Conservation (phyloP, 2,797 vertebrate genomes). For the Chelidonichthys spinosus region DNA sequence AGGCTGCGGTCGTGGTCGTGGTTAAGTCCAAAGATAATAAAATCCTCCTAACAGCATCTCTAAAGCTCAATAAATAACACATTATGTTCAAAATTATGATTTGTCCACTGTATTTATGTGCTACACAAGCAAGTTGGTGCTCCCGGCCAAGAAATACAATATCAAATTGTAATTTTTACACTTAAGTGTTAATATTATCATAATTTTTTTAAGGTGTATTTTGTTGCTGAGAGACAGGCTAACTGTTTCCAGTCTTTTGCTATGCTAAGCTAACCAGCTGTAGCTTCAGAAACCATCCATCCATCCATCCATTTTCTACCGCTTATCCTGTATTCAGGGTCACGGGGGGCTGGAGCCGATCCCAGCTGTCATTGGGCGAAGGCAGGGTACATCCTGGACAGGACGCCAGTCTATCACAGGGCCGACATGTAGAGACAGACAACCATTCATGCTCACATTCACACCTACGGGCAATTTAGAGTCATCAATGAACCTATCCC, state of each 20-base stretch:
- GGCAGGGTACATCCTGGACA: too few relatives aligned
- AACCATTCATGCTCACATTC: too few relatives aligned
- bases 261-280: constrained; percentile 7
- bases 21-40: background rate
- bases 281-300: background rate
- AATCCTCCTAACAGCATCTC: background rate
- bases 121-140: background rate
- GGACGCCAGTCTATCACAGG: too few relatives aligned
- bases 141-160: background rate
- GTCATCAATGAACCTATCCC: too few relatives aligned
- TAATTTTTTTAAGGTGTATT: too few relatives aligned
- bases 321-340: too few relatives aligned
- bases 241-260: background rate
- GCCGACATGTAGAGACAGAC: too few relatives aligned
- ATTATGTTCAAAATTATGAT: background rate
- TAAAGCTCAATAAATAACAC: background rate
- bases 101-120: too few relatives aligned
- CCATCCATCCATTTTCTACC: too few relatives aligned
- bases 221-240: background rate
- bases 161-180: background rate
- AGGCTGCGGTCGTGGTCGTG: background rate
- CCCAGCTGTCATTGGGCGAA: too few relatives aligned
- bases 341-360: too few relatives aligned
- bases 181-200: background rate
- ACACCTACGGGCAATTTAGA: too few relatives aligned